Conservation (phyloP, 2,113 vertebrate genomes). For the Leptobrachium ailaonicum region DNA sequence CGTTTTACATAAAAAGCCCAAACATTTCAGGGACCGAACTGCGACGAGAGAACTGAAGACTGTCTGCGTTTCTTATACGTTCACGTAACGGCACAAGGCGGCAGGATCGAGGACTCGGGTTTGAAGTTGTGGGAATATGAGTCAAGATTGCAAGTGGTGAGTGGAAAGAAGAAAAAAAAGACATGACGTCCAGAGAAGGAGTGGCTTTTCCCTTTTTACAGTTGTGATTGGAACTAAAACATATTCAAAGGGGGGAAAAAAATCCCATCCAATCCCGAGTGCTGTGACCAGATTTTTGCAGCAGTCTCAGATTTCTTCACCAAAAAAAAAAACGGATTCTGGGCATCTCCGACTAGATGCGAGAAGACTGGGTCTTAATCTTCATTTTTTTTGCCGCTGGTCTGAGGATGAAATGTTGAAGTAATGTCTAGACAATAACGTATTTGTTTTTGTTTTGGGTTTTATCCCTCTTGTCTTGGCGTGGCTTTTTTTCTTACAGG, state of each 20-base stretch:
- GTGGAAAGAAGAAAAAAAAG: conserved; percentile 58
- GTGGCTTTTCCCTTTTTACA: conserved; percentile 55
- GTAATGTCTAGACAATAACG: conserved; percentile 53
- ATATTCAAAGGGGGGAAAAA: conserved; percentile 50
- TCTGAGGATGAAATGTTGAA: conserved; percentile 49
- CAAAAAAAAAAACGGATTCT: conserved; percentile 4
- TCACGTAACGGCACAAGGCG: too few species aligned
- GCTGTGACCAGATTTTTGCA: conserved; percentile 42
- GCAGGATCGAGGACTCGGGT: too few species aligned
- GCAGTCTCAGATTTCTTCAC: conserved; percentile 25
- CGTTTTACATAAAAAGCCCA: too few species aligned
- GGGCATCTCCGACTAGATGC: conserved; percentile 29
- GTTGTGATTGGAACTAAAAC: conserved; percentile 65
- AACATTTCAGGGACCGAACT: too few species aligned
- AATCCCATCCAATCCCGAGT: conserved; percentile 46
- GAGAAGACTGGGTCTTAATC: conserved; percentile 49
- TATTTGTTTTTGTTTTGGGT: conserved; percentile 26
- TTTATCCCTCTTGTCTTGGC: conserved; percentile 30
- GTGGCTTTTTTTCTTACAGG: conserved; percentile 19
- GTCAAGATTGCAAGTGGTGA: conserved; percentile 54
- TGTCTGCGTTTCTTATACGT: too few species aligned
- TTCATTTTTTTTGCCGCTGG: neutral
- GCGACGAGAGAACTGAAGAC: too few species aligned
- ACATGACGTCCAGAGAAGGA: conserved; percentile 61
- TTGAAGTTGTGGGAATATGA: conserved; percentile 29